Percentiles rank a stretch among this genome's conserved stretches.
phyloP scores from a whole-genome alignment of 2,113 vertebrate species.

The Alouatta palliata region DNA sequence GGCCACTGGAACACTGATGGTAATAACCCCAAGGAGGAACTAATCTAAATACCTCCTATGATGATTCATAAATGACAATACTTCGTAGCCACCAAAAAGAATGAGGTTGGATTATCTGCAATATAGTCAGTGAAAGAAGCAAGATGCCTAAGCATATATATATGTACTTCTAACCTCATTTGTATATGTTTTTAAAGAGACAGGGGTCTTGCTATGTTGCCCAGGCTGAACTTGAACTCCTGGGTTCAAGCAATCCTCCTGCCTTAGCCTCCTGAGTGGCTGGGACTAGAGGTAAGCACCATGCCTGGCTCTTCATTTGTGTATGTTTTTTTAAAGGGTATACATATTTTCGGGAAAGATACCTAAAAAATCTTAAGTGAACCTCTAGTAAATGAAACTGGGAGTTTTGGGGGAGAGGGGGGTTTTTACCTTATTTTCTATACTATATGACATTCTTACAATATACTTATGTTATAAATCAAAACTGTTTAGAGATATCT shows the following conservation, averaged over 20 bases:
- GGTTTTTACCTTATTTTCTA: constrained; percentile 8
- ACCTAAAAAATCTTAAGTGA: neutral
- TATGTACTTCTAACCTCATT: neutral
- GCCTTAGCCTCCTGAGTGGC: too few relatives aligned
- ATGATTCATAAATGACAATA: neutral
- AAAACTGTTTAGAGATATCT: neutral
- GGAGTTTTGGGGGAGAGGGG: neutral
- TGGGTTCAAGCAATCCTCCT: too few relatives aligned
- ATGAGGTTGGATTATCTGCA: neutral
- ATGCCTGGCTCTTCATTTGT: too few relatives aligned
- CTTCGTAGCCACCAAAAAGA: neutral
- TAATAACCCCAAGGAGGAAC: neutral
- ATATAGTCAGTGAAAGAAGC: neutral
- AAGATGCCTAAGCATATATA: neutral
- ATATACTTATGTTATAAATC: neutral
- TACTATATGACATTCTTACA: neutral
- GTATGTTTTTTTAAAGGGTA: neutral
- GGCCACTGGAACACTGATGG: neutral
- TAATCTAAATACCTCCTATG: neutral
- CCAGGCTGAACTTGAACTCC: too few relatives aligned
- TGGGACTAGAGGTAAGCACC: too few relatives aligned
- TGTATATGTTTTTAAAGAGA: too few relatives aligned
- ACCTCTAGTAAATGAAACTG: neutral
- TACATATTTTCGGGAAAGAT: neutral
- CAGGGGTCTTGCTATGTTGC: too few relatives aligned